phyloP scores from a whole-genome alignment of 2,113 vertebrate genomes.

The Heterochromis multidens region DNA sequence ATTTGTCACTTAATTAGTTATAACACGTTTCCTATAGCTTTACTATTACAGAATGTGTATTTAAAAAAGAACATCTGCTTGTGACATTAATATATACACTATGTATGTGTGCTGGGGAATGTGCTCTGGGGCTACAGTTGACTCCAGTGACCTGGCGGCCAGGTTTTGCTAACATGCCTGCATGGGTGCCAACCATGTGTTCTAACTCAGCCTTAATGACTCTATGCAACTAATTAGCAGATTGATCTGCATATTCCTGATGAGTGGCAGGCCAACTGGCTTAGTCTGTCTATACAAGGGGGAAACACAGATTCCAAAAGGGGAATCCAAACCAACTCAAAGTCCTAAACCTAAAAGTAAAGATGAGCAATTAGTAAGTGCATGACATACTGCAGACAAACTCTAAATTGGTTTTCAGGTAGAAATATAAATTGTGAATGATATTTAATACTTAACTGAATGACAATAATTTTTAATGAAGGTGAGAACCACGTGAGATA shows the following conservation, averaged over 20 bases:
- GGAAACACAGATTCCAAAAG: slow-evolving; percentile 39
- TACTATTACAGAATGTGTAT: not conserved
- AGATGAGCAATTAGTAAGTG: slow-evolving; percentile 32
- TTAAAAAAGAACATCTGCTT: not conserved
- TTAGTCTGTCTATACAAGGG: slow-evolving; percentile 24
- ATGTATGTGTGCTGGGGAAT: slow-evolving; percentile 20
- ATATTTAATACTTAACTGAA: not conserved
- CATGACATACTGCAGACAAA: not conserved
- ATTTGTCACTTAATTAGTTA: not conserved
- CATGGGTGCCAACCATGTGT: slow-evolving; percentile 61
- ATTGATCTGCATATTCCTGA: slow-evolving; percentile 72
- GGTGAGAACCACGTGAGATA: not conserved
- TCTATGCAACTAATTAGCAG: slow-evolving; percentile 69
- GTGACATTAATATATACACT: not conserved
- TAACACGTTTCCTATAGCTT: not conserved
- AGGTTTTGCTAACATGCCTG: slow-evolving; percentile 31
- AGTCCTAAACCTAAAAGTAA: slow-evolving; percentile 26
- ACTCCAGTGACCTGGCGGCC: slow-evolving; percentile 60
- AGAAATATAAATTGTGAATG: not conserved
- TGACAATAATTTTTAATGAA: not conserved
- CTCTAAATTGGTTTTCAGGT: not conserved
- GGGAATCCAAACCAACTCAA: slow-evolving; percentile 35
- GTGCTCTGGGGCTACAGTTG: slow-evolving; percentile 48
- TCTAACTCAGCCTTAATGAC: slow-evolving; percentile 66
- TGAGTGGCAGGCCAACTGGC: slow-evolving; percentile 59